Base-by-base conservation (phyloP, 1,140 invertebrate species). In the Pygmarrhopalites habei region DNA sequence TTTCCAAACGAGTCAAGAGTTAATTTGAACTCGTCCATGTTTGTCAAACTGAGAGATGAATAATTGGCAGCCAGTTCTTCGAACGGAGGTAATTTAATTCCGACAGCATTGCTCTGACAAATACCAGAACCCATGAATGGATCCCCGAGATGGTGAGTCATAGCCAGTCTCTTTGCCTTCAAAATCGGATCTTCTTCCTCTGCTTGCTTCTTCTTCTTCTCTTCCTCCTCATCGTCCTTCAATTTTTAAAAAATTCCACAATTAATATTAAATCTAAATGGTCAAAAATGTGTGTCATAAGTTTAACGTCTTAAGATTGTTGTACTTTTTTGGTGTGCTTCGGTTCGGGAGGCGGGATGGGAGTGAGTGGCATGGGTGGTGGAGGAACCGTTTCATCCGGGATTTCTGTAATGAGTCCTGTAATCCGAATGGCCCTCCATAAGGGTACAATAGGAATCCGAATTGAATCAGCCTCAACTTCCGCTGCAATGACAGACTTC, bases 301-400 rank as follows among this genome's bases (percentile, higher is more conserved):
- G n/a, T n/a, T n/a, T n/a, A n/a, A n/a, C n/a, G n/a, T n/a, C n/a
- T n/a, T n/a, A n/a, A 39, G 17, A 39, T 65, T 56, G 5, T 7
- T 26, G 12, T 58, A 58, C 55, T 32, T n/a, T n/a, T 17, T 35
- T 15, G 4, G 5, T 19, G 4, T 15, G 4, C 21, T 58, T 32
- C 65, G 70, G 51, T 70, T 72, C 30, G 69, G 58, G 30, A 25
- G 63, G 62, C 25, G 68, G 68, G 7, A 57, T 14, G 2, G 68
- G 68, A 0, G 63, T 65, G 1, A 49, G 55, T 4, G 69, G 69
- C 59, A 71, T 65, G 5, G 66, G 65, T 25, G 69, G 69, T 23
- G 69, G 65, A 19, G 69, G 69, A 29, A 71, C 69, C 25, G 35
- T 61, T 39, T 68, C 69, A 32, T 67, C 69, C 14, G 61, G 60